These are phyloP conservation scores for Falco punctatus DNA, from an alignment of 2,113 vertebrate genomes.

Conservation along the genomic window DNA sequence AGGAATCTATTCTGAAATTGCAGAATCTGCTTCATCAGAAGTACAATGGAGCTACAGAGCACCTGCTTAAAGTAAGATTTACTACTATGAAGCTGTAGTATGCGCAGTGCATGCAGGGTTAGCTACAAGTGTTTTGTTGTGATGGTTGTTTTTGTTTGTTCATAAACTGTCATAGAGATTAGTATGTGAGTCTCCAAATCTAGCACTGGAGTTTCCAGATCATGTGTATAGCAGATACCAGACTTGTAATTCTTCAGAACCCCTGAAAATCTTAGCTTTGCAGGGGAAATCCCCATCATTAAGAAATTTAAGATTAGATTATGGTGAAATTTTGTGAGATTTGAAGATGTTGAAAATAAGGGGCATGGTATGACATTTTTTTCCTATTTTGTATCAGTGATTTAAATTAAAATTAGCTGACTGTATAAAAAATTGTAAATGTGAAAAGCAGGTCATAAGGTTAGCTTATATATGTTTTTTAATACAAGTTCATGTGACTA, in stretches of 20 bases:
- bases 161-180: background rate
- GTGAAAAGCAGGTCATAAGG: background rate
- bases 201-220: background rate
- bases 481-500: background rate
- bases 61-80: slow-evolving; percentile 86
- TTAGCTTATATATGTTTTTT: background rate
- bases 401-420: background rate
- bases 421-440: background rate
- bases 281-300: background rate
- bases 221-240: background rate
- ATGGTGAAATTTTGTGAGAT: background rate
- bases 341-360: background rate
- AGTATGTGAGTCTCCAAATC: background rate
- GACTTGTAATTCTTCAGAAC: background rate
- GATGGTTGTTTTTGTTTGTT: background rate
- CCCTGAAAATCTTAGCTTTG: background rate
- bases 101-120: rapidly evolving
- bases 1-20: slow-evolving; percentile 74
- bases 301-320: background rate
- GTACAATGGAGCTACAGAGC: slow-evolving; percentile 76
- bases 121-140: background rate
- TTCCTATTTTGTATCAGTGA: background rate
- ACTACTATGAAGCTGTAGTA: background rate
- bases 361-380: background rate
- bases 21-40: slow-evolving; percentile 82